These are phyloP conservation scores for Gymnopithys bicolor DNA, from an alignment of 2,797 vertebrate genomes.

Conservation along the genomic window DNA sequence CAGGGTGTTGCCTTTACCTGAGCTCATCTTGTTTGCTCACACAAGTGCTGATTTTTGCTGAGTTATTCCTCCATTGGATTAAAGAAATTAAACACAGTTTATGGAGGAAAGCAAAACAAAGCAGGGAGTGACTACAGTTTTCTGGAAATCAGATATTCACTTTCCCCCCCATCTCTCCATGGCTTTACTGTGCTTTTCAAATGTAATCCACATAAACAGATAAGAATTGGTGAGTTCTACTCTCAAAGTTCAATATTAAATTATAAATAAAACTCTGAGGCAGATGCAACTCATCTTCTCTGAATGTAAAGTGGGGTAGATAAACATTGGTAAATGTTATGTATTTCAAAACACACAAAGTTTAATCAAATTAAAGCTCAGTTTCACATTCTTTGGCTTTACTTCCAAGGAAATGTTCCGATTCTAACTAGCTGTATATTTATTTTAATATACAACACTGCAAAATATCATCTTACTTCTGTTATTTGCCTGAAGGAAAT, in stretches of 20 bases:
- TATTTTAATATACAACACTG: conserved; percentile 67
- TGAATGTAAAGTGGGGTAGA: conserved; percentile 3
- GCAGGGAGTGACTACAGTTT: neutral
- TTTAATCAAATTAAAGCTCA: conserved; percentile 59
- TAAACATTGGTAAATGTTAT: conserved; percentile 44
- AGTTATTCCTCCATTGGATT: neutral
- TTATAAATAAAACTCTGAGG: conserved; percentile 27
- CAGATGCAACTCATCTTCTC: conserved; percentile 7
- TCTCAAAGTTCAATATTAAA: conserved; percentile 28
- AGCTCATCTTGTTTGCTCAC: neutral
- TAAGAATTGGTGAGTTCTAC: neutral
- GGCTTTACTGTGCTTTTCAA: neutral
- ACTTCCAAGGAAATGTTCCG: conserved; percentile 42
- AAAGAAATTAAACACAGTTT: neutral
- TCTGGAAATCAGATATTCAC: neutral
- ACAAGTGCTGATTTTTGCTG: neutral
- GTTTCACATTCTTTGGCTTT: conserved; percentile 30
- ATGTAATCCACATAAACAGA: neutral
- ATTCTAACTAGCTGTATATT: conserved; percentile 55
- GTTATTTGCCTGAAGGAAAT: conserved; percentile 69
- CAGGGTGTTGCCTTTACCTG: neutral
- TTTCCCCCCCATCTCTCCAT: neutral
- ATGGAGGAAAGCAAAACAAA: neutral
- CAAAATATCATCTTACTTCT: conserved; percentile 68
- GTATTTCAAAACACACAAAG: conserved; percentile 35